A percentile compares a stretch with the other conserved stretches of the same genome.
Evolutionary conservation across 2,113 vertebrate species (phyloP).

Genomic region (Thinocorus orbignyianus): DNA sequence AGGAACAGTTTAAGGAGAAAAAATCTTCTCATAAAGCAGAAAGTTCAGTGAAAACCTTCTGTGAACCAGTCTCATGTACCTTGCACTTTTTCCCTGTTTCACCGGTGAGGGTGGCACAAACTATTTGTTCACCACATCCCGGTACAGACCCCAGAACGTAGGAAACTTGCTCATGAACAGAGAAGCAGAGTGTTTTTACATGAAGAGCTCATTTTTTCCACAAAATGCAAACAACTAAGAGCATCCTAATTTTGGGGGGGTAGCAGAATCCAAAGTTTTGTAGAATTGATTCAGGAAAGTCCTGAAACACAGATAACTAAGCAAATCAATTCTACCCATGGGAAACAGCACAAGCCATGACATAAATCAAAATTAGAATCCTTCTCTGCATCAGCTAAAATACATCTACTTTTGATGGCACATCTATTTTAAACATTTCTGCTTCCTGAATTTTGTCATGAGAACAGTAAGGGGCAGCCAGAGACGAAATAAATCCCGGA

Average conservation of each 20-base stretch:
- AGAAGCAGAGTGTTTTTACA: not conserved
- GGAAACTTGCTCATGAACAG: not conserved
- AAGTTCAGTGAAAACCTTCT: not conserved
- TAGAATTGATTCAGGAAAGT: not conserved
- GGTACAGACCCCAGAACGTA: rapidly evolving
- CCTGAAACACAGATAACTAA: not conserved
- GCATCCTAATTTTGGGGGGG: not conserved
- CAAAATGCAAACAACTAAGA: not conserved
- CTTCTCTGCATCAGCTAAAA: not conserved
- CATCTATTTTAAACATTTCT: not conserved
- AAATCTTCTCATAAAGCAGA: not conserved
- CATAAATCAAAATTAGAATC: not conserved
- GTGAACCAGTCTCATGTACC: not conserved
- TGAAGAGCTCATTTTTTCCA: not conserved
- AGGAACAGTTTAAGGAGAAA: not conserved
- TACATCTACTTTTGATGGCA: not conserved
- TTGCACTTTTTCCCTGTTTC: too few relatives aligned
- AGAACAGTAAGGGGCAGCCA: not conserved
- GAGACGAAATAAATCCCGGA: not conserved
- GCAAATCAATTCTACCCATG: not conserved
- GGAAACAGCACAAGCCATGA: not conserved
- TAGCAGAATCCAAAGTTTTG: rapidly evolving
- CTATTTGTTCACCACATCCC: not conserved
- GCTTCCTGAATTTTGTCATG: not conserved
- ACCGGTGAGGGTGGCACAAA: not conserved